Conservation (phyloP, 2,888 invertebrate species). For the Diaperis boleti region DNA sequence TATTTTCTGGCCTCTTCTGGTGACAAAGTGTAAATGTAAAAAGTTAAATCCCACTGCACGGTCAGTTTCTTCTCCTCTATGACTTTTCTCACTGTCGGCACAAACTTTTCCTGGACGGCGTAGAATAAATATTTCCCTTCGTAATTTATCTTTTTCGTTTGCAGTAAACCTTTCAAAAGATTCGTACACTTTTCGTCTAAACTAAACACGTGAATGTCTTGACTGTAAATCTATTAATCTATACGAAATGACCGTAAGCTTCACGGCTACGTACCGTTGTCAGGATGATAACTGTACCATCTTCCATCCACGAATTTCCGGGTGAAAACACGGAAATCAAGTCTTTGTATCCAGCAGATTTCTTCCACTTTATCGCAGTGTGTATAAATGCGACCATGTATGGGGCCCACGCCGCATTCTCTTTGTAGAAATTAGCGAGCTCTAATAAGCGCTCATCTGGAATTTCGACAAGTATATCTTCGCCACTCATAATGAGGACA, state of each 20-base stretch:
- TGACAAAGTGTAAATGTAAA: neutral
- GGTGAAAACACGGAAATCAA: slow-evolving; percentile 5
- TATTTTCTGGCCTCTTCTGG: neutral
- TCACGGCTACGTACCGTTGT: neutral
- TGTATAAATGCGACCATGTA: slow-evolving; percentile 12
- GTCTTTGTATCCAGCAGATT: slow-evolving; percentile 18
- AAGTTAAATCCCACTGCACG: neutral
- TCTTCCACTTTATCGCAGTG: slow-evolving; percentile 26
- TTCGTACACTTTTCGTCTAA: slow-evolving; percentile 22
- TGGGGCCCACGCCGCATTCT: slow-evolving; percentile 15
- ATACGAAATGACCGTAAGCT: slow-evolving; percentile 4
- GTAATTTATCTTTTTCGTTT: slow-evolving; percentile 1
- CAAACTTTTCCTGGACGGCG: slow-evolving; percentile 4
- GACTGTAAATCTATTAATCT: slow-evolving; percentile 2
- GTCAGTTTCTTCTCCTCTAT: slow-evolving; percentile 2
- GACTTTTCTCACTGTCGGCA: neutral
- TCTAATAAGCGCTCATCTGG: slow-evolving; percentile 9
- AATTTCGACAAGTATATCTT: slow-evolving; percentile 30
- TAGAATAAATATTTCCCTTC: neutral
- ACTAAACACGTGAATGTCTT: slow-evolving; percentile 22
- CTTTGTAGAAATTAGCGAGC: slow-evolving; percentile 15
- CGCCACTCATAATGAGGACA: too few species aligned
- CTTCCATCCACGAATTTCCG: slow-evolving; percentile 10
- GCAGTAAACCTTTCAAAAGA: neutral
- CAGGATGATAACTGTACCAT: slow-evolving; percentile 26